Base-by-base conservation (phyloP, 64 coral and sea anemone species). In the Actinia equina region DNA sequence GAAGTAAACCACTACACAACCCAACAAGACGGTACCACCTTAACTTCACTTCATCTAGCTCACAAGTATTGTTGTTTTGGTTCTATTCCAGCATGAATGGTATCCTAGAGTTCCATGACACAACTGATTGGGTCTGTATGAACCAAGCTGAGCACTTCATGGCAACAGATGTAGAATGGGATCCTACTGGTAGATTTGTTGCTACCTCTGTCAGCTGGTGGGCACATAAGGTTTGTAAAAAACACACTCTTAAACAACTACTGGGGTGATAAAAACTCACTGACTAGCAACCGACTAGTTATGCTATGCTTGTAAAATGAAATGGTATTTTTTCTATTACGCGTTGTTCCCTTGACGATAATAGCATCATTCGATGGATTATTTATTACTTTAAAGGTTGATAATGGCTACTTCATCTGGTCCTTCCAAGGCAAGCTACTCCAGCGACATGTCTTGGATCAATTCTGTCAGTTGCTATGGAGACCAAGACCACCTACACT, bases 371-470 rank as follows among this genome's bases (percentile, higher is more conserved):
- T 49, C 3, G 46, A 8, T 49, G 46, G 46, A 49, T 49, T 49
- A 70, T 25, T 18, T 0, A 45, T 92, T 87, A 41, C 53, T 55
- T 85, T 86, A 10, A 84, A 99, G 96, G 96, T 99, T 22, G 96
- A 99, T 85, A 99, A 99, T 82, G 96, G 96, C 10, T 99, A 99
- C 69, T 92, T 92, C 82, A 95, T 99, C 88, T 99, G 96, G 96
- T 99, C 96, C 16, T 99, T 99, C 86, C 96, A 99, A 88, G 96
- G 96, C n/a, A 92, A 92, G 51, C 64, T 95, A 27, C 86, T 99
- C 37, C 96, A 98, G 53, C 65, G 93, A 57, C 96, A 98, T 49
- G 70, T 93, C 3, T 80, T 98, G 62, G 93, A 93, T 79, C 96
- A 98, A 41, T 98, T 98, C 82, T 98, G 96, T 83, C 93, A 94